These are phyloP conservation scores for Spermophilus dauricus DNA, from an alignment of 2,113 vertebrate genomes.

Conservation along the genomic window DNA sequence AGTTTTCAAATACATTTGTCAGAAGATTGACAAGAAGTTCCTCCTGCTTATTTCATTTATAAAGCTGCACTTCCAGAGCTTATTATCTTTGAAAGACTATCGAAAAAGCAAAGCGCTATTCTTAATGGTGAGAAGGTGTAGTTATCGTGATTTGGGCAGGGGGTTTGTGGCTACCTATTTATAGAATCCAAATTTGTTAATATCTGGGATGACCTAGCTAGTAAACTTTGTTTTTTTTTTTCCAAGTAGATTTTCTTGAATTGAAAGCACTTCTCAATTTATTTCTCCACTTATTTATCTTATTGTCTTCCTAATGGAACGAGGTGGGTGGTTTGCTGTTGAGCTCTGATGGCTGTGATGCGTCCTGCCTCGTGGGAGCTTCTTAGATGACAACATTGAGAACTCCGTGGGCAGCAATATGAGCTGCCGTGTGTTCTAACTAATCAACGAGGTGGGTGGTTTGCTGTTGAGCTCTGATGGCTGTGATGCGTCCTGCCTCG, in stretches of 20 bases:
- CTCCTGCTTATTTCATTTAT: conserved; percentile 56
- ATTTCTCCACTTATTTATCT: conserved; percentile 29
- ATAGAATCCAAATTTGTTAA: neutral
- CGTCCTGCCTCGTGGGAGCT: neutral
- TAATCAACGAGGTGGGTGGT: too few relatives aligned
- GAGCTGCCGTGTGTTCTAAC: neutral
- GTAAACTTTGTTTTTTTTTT: neutral
- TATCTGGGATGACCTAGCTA: neutral
- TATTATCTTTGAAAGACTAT: conserved; percentile 43
- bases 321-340: conserved; percentile 42
- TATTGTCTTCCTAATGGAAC: conserved; percentile 14
- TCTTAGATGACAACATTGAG: neutral
- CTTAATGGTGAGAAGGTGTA: neutral
- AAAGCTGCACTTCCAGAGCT: neutral
- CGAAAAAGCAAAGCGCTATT: neutral
- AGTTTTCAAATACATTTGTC: conserved; percentile 71
- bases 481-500: neutral
- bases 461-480: conserved; percentile 1
- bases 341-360: neutral
- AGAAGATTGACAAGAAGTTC: conserved; percentile 11
- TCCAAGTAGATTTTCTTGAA: neutral
- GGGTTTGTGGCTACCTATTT: neutral
- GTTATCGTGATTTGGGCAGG: neutral
- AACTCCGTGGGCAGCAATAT: neutral
- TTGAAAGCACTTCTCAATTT: neutral